These are phyloP conservation scores for Parus major DNA, from an alignment of 2,113 vertebrate species.

Conservation along the genomic window DNA sequence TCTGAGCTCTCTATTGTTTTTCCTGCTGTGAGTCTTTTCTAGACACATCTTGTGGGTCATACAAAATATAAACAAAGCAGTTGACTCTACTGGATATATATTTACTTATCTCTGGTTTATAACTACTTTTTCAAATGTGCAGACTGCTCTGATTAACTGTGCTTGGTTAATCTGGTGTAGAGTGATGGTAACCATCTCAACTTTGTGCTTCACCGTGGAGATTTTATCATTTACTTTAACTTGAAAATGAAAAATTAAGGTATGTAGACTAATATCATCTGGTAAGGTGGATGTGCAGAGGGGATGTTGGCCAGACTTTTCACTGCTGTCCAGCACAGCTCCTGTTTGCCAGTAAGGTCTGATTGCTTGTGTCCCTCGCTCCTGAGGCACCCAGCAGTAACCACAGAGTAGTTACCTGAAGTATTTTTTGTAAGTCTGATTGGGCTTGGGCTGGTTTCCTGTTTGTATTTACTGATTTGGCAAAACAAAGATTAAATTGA, in stretches of 20 bases:
- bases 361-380: rapidly evolving
- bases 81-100: background rate
- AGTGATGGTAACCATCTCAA: background rate
- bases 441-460: background rate
- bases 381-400: background rate
- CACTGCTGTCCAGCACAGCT: background rate
- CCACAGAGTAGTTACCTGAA: background rate
- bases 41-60: background rate
- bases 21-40: background rate
- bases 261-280: background rate
- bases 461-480: background rate
- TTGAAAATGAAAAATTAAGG: background rate
- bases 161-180: background rate
- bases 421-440: background rate
- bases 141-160: background rate
- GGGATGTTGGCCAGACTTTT: background rate
- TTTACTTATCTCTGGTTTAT: background rate
- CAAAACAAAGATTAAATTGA: background rate
- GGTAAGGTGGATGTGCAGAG: too few species aligned
- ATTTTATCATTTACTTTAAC: background rate
- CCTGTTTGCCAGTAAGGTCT: background rate
- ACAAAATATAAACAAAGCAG: background rate
- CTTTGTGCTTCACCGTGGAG: background rate
- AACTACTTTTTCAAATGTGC: background rate
- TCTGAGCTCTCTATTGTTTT: background rate